Evolutionary conservation across 2,888 invertebrate genomes (phyloP), one percentile per base, ranked within the genome.

Genomic region (Euzetes globulus): DNA sequence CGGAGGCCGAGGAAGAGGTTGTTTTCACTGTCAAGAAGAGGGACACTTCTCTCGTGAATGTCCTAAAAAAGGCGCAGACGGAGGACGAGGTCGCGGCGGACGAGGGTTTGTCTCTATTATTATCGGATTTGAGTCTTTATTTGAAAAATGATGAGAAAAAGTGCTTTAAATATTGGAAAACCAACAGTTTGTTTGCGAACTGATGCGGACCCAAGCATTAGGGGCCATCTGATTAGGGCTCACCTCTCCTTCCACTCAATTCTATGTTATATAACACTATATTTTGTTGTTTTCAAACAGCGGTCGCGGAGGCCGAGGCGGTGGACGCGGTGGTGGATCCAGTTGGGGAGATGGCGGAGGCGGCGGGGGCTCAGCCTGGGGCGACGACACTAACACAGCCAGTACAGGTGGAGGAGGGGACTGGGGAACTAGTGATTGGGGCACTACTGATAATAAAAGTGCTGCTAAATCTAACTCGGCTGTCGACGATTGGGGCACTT

Each of bases 51-150:
- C 63, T 29, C 29, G 63, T 3, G 63, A 63, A n/a, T 63, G 63
- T 37, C 63, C 63, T 3, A 29, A 60, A 60, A 4, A 4, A 29
- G 15, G 13, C 3, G 5, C 11, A 1, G 60, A 25, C 5, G 27
- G 60, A 5, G 60, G 60, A 11, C 58, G 63, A 5, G 63, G 63
- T 13, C 33, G 63, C 3, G 60, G 60, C 29, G 33, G 41, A 41
- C 6, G 63, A 63, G 63, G 63, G 63, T 63, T 63, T 63, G 63
- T n/a, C n/a, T n/a, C n/a, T 63, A 63, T 37, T 63, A 29, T n/a
- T 33, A 1, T 13, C 5, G 2, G 1, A 1, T 63, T 33, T 4
- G 1, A 37, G 1, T 63, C 15, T 13, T 33, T n/a, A 37, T 37
- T 63, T 58, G 7, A 58, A 15, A 33, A 33, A 6, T 63, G 63